A percentile compares a stretch with the other conserved stretches of the same genome.
Conservation (phyloP, 2,888 invertebrate genomes). For the Pinctada fucata region DNA sequence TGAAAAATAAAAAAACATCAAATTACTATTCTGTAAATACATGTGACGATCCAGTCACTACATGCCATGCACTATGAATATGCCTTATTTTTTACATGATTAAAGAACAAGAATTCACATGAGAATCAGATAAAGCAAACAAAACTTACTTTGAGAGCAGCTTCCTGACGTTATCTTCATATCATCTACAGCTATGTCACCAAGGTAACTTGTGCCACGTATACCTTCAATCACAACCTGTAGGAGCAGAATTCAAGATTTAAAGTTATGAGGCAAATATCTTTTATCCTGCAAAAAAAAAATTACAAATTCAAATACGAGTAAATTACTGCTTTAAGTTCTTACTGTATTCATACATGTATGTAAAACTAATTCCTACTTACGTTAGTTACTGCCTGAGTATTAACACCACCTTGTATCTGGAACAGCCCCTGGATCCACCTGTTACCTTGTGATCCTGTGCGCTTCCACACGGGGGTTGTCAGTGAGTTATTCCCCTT, state of each 20-base stretch:
- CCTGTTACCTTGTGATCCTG: conserved; percentile 54
- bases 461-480: conserved; percentile 56
- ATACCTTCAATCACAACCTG: conserved; percentile 67
- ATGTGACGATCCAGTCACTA: too few relatives aligned
- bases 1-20: background rate
- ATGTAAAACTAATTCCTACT: background rate
- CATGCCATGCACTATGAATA: too few relatives aligned
- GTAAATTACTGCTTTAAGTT: background rate
- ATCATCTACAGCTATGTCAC: conserved; percentile 69
- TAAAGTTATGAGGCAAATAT: too few relatives aligned
- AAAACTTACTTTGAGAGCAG: conserved; percentile 42
- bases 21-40: too few relatives aligned
- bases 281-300: background rate
- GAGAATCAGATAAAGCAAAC: background rate
- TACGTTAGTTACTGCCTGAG: conserved; percentile 32
- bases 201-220: conserved; percentile 58
- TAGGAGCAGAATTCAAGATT: background rate
- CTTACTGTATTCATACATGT: background rate
- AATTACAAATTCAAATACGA: background rate
- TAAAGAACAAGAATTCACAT: background rate
- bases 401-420: conserved; percentile 27
- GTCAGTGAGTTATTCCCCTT: conserved; percentile 44
- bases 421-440: conserved; percentile 59
- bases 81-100: too few relatives aligned
- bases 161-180: conserved; percentile 55